Base-by-base conservation (phyloP, 2,113 vertebrate genomes). In the Rattus rattus region DNA sequence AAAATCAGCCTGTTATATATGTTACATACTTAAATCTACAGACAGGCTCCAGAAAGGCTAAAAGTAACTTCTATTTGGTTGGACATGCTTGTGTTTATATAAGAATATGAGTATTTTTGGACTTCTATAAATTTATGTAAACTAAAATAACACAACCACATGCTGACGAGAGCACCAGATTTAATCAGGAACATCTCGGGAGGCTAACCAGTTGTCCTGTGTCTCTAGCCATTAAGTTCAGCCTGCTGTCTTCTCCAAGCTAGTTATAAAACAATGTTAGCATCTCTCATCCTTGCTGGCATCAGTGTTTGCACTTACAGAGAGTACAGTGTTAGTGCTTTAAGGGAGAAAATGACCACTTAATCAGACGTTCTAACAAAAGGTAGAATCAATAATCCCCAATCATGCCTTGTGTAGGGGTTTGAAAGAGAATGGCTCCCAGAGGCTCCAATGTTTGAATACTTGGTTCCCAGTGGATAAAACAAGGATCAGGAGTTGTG, bases 31-130 rank as follows among this genome's bases (percentile, higher is more conserved):
- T 92, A 43, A 33, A 63, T 26, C 88, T 33, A 67, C 5, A 95
- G 90, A 91, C 72, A 2, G 54, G 75, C 67, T 90, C 43, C 70
- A 84, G 56, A 95, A 26, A 67, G 13, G 69, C 63, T 85, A 92
- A 95, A 93, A 76, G 61, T 83, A 65, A 94, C 43, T 96, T 96
- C 28, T 77, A 39, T 63, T 94, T 94, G 75, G 43, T 52, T 52
- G 36, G 77, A 22, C 28, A 65, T 77, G 63, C 30, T 83, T 77
- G 36, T 72, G 69, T 90, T 89, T 93, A 90, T 39, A 20, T 77
- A 92, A 85, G 52, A 88, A 92, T 63, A 65, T 28, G 94, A 81
- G 59, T 88, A 52, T 87, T 95, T 80, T 54, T 39, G 63, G 93
- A 81, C 11, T 54, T 81, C 65, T 90, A 20, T 72, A 87, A 90